Conservation (phyloP, 2,113 vertebrate genomes). For the Camelus bactrianus region DNA sequence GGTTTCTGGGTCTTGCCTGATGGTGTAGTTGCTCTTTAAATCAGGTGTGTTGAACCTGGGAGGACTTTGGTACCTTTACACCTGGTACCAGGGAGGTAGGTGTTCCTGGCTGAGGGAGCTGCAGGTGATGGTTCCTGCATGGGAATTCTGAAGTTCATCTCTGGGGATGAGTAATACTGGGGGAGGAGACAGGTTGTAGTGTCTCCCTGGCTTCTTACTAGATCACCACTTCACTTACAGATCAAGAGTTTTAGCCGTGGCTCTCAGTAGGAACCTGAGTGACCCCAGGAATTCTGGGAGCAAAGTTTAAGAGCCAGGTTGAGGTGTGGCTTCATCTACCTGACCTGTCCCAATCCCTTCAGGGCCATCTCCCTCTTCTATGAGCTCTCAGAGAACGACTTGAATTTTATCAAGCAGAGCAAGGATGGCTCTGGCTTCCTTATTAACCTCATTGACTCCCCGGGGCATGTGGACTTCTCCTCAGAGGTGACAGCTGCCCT, state of each 20-base stretch:
- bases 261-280: fast-evolving
- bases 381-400: constrained; percentile 92
- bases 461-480: constrained; percentile 98
- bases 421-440: constrained; percentile 96
- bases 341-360: not conserved
- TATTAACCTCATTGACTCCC: constrained; percentile 98
- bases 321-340: not conserved
- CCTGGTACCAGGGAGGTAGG: not conserved
- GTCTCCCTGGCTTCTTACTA: not conserved
- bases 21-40: not conserved
- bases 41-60: not conserved
- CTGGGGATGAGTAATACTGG: not conserved
- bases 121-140: fast-evolving
- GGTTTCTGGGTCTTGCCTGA: not conserved
- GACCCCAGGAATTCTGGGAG: fast-evolving
- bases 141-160: not conserved
- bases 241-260: fast-evolving
- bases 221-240: fast-evolving
- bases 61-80: too few species aligned
- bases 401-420: constrained; percentile 97
- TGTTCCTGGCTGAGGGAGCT: not conserved
- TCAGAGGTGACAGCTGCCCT: constrained; percentile 98
- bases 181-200: not conserved
- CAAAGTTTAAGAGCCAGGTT: too few species aligned
- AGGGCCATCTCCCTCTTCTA: constrained; percentile 97